These are phyloP conservation scores for Perca flavescens DNA, from an alignment of 2,113 vertebrate genomes.

Conservation along the genomic window DNA sequence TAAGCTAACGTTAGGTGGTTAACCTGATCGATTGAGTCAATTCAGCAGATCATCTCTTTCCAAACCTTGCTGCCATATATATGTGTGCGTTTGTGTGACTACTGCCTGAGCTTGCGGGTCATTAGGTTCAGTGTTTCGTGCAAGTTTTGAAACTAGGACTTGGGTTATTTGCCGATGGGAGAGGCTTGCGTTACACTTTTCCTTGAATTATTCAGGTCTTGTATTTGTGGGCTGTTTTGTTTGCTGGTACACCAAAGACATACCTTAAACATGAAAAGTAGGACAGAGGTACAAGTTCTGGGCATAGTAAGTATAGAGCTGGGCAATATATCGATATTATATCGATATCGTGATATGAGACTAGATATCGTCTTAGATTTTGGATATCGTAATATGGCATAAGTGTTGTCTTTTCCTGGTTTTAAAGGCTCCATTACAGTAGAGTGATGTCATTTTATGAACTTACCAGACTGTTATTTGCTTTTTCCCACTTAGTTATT, in stretches of 20 bases:
- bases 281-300: constrained; percentile 59
- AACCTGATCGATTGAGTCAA: constrained; percentile 4
- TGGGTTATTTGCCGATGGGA: constrained; percentile 42
- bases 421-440: too few relatives aligned
- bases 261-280: constrained; percentile 70
- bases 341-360: too few relatives aligned
- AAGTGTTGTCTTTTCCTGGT: too few relatives aligned
- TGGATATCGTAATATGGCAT: too few relatives aligned
- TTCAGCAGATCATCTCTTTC: not conserved
- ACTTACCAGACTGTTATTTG: too few relatives aligned
- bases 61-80: not conserved
- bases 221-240: constrained; percentile 79
- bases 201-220: constrained; percentile 84
- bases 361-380: too few relatives aligned
- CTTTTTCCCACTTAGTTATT: too few relatives aligned
- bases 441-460: too few relatives aligned
- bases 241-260: constrained; percentile 59
- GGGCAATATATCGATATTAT: too few relatives aligned
- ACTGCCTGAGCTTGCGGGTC: not conserved
- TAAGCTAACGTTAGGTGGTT: not conserved
- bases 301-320: too few relatives aligned
- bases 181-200: constrained; percentile 74
- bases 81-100: not conserved
- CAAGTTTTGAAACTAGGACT: constrained; percentile 46
- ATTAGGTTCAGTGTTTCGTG: not conserved